phyloP scores from a whole-genome alignment of 1,140 invertebrate genomes.

The Heliconius eleuchia region DNA sequence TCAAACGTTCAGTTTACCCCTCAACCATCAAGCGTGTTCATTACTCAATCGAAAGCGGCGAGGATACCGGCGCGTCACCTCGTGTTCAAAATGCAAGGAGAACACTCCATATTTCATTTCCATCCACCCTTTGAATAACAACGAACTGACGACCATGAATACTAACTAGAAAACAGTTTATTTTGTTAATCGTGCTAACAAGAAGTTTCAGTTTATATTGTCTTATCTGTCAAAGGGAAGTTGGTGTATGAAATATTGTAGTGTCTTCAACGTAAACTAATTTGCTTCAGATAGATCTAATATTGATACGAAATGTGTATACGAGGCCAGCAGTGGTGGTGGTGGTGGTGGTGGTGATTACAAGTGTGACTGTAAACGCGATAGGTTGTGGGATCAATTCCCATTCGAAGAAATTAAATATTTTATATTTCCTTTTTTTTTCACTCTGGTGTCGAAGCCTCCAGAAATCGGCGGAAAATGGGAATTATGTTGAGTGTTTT shows the following conservation, averaged over 20 bases:
- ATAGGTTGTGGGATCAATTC: too few species aligned
- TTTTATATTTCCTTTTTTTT: too few species aligned
- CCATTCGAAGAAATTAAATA: too few species aligned
- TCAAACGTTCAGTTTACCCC: not conserved
- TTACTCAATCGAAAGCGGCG: conserved; percentile 39
- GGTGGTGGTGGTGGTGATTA: too few species aligned
- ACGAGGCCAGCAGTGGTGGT: not conserved
- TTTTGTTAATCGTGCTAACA: conserved; percentile 78
- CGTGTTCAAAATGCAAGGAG: conserved; percentile 69
- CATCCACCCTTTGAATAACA: conserved; percentile 69
- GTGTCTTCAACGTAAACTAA: conserved; percentile 9
- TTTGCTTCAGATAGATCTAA: not conserved
- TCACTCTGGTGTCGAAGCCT: too few species aligned
- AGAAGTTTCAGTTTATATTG: conserved; percentile 66
- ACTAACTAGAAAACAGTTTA: conserved; percentile 75
- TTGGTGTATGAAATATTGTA: conserved; percentile 28
- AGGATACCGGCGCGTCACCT: conserved; percentile 62
- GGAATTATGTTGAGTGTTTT: too few species aligned
- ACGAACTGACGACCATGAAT: conserved; percentile 73
- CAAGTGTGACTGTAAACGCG: too few species aligned
- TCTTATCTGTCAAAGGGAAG: conserved; percentile 48
- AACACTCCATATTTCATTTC: conserved; percentile 79
- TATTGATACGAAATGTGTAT: not conserved
- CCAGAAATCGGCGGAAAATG: too few species aligned
- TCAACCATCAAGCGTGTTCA: not conserved